Evolutionary conservation across 1,140 invertebrate species (phyloP), one percentile per base, ranked within the genome.

Genomic region (Neodiprion pinetum): DNA sequence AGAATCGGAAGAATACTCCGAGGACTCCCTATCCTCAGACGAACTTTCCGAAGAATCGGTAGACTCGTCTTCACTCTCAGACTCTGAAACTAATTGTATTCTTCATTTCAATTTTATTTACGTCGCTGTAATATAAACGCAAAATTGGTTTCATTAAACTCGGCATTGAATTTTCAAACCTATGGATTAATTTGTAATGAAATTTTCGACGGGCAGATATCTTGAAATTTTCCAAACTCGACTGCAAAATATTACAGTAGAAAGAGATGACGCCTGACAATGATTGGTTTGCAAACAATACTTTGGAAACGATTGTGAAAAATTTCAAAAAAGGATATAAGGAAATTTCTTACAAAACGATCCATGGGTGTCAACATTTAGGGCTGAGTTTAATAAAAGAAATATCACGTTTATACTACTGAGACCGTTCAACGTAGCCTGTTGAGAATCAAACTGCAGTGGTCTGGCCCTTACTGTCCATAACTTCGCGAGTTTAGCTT

Each of bases 11-110:
- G 83, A 77, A 47, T 85, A 84, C 40, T 86, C 79, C 8, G 83
- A 83, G 11, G 83, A 83, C 74, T 86, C 84, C 23, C 80, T 84
- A 40, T 85, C 82, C 48, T 89, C 83, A 1, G 84, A 83, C 9
- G 82, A 80, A 48, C 84, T 82, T 61, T 71, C 85, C 1, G 83
- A 84, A 7, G 83, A 81, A 12, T 17, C 9, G 11, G 53, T 14
- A 17, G 80, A 81, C 9, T 82, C 82, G 67, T 82, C 80, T 47
- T 85, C 83, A 67, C 81, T 76, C 71, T 82, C 85, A 9, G 85
- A 85, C 74, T 85, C 87, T 86, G 72, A 76, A 80, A 81, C 28
- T 47, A 72, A 28, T 72, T 21, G 61, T 67, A 40, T 3, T n/a
- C 1, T 66, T 66, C 61, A n/a, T 71, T 74, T 61, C 8, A 47